Evolutionary conservation across 2,888 invertebrate species (phyloP).

Genomic region (Apoda limacodes): DNA sequence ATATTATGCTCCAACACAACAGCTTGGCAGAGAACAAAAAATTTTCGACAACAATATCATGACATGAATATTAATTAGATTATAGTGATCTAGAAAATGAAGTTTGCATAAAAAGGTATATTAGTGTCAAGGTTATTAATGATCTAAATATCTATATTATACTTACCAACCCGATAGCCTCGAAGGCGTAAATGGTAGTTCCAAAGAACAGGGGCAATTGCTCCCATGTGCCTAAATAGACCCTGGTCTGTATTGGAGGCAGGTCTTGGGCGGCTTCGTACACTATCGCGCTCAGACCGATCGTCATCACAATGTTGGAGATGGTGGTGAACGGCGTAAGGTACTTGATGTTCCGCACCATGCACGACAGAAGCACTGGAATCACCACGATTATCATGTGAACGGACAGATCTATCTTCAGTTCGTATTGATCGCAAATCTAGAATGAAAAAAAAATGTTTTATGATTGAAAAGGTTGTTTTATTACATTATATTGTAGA

Average conservation of each 20-base stretch:
- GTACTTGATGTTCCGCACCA: conserved; percentile 88
- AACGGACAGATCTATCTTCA: conserved; percentile 72
- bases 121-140: too few species aligned
- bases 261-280: conserved; percentile 81
- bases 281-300: conserved; percentile 81
- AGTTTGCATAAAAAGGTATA: too few species aligned
- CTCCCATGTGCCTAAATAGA: conserved; percentile 70
- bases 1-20: too few species aligned
- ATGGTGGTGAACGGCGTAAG: conserved; percentile 92
- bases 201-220: conserved; percentile 92
- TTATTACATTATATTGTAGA: too few species aligned
- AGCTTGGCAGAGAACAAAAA: too few species aligned
- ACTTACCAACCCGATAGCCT: conserved; percentile 91
- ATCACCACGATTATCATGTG: conserved; percentile 81
- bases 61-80: too few species aligned
- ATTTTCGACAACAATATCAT: too few species aligned
- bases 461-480: background rate
- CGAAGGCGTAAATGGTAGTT: conserved; percentile 96
- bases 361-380: conserved; percentile 78
- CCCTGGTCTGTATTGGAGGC: conserved; percentile 71
- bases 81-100: too few species aligned
- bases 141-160: too few species aligned
- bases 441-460: conserved; percentile 42
- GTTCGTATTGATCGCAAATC: conserved; percentile 75
- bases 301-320: conserved; percentile 86